Percentiles rank a stretch among this genome's conserved stretches.
phyloP scores from a whole-genome alignment of 37 sponge, comb jelly and placozoan genomes.

The Aplysina aerophoba region DNA sequence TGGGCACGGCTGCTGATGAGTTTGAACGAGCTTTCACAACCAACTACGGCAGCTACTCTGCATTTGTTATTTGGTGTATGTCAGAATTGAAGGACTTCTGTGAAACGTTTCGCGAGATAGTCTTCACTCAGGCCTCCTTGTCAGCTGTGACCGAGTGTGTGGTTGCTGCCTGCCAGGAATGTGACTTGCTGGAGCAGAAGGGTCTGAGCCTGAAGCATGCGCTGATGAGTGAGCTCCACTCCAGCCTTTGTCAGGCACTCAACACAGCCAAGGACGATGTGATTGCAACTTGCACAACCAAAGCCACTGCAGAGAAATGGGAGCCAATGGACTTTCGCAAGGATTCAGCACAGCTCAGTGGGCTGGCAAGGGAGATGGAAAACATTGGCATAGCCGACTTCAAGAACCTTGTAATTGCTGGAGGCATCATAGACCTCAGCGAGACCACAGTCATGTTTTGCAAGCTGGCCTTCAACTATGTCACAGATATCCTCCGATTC shows the following conservation, averaged over 20 bases:
- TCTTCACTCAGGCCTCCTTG: conserved; percentile 49
- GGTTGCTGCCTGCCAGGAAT: conserved; percentile 37
- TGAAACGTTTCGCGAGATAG: conserved; percentile 50
- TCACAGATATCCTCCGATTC: conserved; percentile 57
- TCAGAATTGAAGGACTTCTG: conserved; percentile 66
- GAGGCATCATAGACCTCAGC: conserved; percentile 69
- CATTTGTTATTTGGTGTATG: conserved; percentile 93
- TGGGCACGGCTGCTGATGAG: conserved; percentile 74
- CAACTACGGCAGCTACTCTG: conserved; percentile 73
- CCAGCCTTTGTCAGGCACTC: conserved; percentile 56
- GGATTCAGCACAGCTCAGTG: conserved; percentile 57
- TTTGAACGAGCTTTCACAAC: conserved; percentile 80
- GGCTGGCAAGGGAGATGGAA: conserved; percentile 67
- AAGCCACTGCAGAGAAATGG: conserved; percentile 71
- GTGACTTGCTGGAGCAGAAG: conserved; percentile 50
- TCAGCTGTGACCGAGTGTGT: conserved; percentile 76
- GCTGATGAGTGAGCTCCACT: conserved; percentile 48
- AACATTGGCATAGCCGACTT: conserved; percentile 70
- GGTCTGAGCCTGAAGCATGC: conserved; percentile 60
- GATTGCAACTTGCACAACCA: conserved; percentile 37
- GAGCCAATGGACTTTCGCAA: conserved; percentile 64
- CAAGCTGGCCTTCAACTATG: conserved; percentile 35
- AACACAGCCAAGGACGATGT: conserved; percentile 39
- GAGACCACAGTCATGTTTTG: conserved; percentile 74
- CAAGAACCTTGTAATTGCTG: conserved; percentile 51